Evolutionary conservation across 2,888 invertebrate genomes (phyloP).

Genomic region (Andrena chrysosceles): DNA sequence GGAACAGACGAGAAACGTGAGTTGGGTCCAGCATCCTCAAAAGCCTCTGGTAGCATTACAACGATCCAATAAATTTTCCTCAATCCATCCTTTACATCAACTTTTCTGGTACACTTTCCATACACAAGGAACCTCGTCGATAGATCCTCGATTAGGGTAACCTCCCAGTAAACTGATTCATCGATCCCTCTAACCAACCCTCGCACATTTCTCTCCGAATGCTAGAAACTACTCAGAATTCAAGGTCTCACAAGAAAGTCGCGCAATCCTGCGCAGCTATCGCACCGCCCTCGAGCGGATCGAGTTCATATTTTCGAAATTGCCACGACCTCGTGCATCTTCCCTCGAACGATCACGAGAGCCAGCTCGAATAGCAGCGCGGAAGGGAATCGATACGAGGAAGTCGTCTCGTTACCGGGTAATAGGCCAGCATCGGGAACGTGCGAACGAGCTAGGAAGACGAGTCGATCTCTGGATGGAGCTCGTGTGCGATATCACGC

Average conservation of each 20-base stretch:
- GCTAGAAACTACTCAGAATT: no score
- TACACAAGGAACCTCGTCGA: no score
- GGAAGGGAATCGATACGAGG: constrained; percentile 29
- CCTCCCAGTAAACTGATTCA: no score
- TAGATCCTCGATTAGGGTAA: no score
- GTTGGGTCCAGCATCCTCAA: background rate
- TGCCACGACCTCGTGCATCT: background rate
- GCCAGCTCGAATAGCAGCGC: background rate
- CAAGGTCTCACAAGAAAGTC: background rate
- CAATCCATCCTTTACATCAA: no score
- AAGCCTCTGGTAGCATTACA: background rate
- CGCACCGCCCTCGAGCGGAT: background rate
- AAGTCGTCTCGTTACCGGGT: constrained; percentile 44
- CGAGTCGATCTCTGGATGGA: constrained; percentile 33
- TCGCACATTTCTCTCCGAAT: no score
- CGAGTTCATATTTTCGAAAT: constrained; percentile 11
- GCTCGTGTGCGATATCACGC: constrained; percentile 38
- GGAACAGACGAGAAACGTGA: background rate
- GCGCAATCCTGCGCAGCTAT: background rate
- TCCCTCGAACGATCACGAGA: background rate
- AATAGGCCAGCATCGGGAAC: constrained; percentile 37
- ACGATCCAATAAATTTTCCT: background rate
- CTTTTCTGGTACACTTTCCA: no score
- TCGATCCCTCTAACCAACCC: no score
- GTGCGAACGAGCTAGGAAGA: constrained; percentile 54